These are phyloP conservation scores for Acipenser ruthenus DNA, from an alignment of 2,797 vertebrate genomes.

Conservation along the genomic window DNA sequence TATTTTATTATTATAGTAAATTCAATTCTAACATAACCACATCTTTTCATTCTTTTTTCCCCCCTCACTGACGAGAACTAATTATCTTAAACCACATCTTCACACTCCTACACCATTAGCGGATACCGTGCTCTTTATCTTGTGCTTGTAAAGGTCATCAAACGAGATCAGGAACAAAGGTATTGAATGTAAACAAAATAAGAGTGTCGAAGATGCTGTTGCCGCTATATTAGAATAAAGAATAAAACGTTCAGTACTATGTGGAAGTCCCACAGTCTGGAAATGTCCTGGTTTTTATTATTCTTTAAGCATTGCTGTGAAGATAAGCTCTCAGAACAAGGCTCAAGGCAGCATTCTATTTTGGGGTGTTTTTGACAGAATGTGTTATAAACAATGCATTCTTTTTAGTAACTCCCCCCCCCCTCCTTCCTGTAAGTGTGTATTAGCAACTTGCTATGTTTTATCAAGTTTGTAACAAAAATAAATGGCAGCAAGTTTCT, in stretches of 20 bases:
- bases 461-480: too few relatives aligned
- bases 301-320: too few relatives aligned
- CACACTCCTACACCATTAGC: slow-evolving; percentile 71
- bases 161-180: slow-evolving; percentile 55
- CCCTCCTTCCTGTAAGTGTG: too few relatives aligned
- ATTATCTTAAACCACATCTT: slow-evolving; percentile 84
- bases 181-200: slow-evolving; percentile 55
- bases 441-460: too few relatives aligned
- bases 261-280: too few relatives aligned
- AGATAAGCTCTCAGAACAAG: too few relatives aligned
- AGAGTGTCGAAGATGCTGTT: slow-evolving; percentile 17
- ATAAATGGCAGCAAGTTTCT: too few relatives aligned
- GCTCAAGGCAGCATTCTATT: too few relatives aligned
- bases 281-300: too few relatives aligned
- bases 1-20: not conserved
- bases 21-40: slow-evolving; percentile 49
- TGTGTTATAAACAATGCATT: too few relatives aligned
- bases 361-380: too few relatives aligned
- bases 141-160: slow-evolving; percentile 86
- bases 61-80: slow-evolving; percentile 60
- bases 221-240: slow-evolving; percentile 32
- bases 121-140: slow-evolving; percentile 58
- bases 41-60: slow-evolving; percentile 40
- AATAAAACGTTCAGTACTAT: slow-evolving; percentile 2
- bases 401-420: too few relatives aligned